phyloP scores from a whole-genome alignment of 2,888 invertebrate species.

The Cheilosia pagana region DNA sequence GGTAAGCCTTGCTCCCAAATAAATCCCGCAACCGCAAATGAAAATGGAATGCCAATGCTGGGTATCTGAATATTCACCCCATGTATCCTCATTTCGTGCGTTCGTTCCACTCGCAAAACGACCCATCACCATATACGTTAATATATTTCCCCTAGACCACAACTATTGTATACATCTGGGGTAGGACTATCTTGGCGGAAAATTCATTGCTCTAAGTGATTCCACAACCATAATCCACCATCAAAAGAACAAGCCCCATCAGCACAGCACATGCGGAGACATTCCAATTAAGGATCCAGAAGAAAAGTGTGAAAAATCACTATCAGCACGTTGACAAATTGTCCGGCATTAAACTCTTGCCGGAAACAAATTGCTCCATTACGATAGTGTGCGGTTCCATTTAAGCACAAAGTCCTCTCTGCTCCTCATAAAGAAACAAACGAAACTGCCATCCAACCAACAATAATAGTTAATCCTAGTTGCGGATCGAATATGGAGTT shows the following conservation, averaged over 20 bases:
- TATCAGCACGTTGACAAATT: conserved; percentile 73
- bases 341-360: conserved; percentile 64
- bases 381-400: conserved; percentile 53
- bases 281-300: conserved; percentile 70
- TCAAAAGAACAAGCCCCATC: conserved; percentile 31
- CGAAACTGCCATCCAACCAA: conserved; percentile 37
- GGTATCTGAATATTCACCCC: neutral
- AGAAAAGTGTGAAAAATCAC: conserved; percentile 73
- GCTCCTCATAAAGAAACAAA: conserved; percentile 29
- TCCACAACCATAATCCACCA: conserved; percentile 35
- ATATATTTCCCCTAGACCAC: conserved; percentile 16
- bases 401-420: conserved; percentile 29
- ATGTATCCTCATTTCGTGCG: neutral
- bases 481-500: conserved; percentile 62
- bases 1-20: too few relatives aligned
- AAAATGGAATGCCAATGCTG: neutral
- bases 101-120: conserved; percentile 19
- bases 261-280: conserved; percentile 44
- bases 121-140: conserved; percentile 15
- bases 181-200: conserved; percentile 12
- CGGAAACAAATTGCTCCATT: conserved; percentile 70
- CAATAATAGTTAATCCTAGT: conserved; percentile 66
- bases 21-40: neutral
- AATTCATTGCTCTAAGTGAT: conserved; percentile 69
- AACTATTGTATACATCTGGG: conserved; percentile 48